Conservation (phyloP, 2,888 invertebrate species). For the Dione juno region DNA sequence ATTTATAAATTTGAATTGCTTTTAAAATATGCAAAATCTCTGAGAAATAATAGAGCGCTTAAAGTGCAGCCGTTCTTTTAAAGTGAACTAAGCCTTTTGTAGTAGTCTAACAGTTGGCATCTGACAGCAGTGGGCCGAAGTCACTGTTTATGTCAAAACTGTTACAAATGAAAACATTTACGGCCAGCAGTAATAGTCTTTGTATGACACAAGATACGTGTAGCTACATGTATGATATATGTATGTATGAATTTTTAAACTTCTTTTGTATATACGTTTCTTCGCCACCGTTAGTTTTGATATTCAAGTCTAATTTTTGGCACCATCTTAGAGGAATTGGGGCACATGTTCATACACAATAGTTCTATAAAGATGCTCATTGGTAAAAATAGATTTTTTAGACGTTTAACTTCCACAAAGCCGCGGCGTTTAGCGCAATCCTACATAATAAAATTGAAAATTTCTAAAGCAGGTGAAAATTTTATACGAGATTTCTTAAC, state of each 20-base stretch:
- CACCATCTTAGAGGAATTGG: too few species aligned
- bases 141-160: conserved; percentile 27
- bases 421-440: too few species aligned
- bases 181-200: background rate
- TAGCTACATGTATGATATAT: background rate
- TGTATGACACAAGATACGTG: conserved; percentile 4
- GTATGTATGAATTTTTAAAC: background rate
- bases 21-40: conserved; percentile 8
- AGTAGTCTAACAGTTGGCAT: conserved; percentile 15
- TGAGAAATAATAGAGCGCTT: background rate
- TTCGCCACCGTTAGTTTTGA: background rate
- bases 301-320: background rate
- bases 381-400: too few species aligned
- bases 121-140: conserved; percentile 23
- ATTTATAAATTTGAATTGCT: background rate
- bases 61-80: conserved; percentile 12
- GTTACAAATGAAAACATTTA: conserved; percentile 24
- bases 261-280: background rate
- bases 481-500: too few species aligned
- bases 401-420: too few species aligned
- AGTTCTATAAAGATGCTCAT: too few species aligned
- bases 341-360: too few species aligned
- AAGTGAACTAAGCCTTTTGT: conserved; percentile 29
- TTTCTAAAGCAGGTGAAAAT: too few species aligned
- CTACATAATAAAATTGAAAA: too few species aligned